Evolutionary conservation across 2,888 invertebrate species (phyloP).

Genomic region (Andrena chrysosceles): DNA sequence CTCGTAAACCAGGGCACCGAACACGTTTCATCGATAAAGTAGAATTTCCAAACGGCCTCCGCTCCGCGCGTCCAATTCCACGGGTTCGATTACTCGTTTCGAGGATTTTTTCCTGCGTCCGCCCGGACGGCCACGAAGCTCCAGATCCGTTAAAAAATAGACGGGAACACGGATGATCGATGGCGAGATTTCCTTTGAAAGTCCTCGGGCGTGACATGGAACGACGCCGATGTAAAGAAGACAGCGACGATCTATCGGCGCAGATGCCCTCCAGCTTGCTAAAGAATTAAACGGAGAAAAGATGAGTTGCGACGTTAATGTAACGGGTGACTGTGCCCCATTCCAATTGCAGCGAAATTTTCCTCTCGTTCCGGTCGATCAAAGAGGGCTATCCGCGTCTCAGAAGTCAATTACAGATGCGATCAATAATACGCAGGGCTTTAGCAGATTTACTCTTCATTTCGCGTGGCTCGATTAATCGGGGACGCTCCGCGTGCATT

Average conservation of each 20-base stretch:
- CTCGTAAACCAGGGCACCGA: constrained; percentile 26
- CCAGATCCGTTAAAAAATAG: not conserved
- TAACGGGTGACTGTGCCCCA: not conserved
- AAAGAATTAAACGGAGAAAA: not conserved
- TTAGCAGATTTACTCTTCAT: constrained; percentile 19
- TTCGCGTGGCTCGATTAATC: constrained; percentile 29
- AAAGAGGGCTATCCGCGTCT: not conserved
- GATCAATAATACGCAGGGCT: constrained; percentile 6
- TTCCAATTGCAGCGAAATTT: not conserved
- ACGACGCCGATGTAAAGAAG: not conserved
- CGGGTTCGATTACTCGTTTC: constrained; percentile 5
- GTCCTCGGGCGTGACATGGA: not conserved
- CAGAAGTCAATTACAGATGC: constrained; percentile 17
- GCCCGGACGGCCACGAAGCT: not conserved
- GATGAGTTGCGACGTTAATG: not conserved
- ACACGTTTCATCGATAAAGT: constrained; percentile 42
- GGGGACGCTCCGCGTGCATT: constrained; percentile 2
- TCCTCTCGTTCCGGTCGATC: not conserved
- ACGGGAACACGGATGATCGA: not conserved
- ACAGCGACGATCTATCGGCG: not conserved
- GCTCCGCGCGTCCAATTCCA: not conserved
- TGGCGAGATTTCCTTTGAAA: not conserved
- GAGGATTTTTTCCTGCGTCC: not conserved
- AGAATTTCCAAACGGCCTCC: constrained; percentile 29
- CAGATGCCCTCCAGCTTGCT: not conserved